Percentiles rank a stretch among this genome's conserved stretches.
Evolutionary conservation across 2,888 invertebrate species (phyloP).

Genomic region (Lycia hirtaria): DNA sequence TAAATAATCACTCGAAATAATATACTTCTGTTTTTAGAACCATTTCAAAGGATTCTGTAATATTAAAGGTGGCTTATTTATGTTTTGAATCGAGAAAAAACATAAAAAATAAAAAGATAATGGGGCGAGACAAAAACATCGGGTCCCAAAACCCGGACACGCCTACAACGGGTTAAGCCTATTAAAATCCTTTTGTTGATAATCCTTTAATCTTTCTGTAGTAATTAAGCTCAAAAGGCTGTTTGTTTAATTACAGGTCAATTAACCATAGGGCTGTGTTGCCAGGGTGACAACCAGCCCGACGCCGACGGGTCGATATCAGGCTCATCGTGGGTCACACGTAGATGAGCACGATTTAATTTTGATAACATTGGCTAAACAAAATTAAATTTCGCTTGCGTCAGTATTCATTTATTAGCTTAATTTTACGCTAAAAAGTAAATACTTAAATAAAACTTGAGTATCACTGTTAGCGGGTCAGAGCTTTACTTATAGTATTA

Average conservation of each 20-base stretch:
- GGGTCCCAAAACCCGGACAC: conserved; percentile 11
- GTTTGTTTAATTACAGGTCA: conserved; percentile 37
- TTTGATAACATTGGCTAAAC: no score
- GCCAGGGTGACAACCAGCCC: not conserved
- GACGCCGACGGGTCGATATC: no score
- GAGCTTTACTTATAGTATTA: no score
- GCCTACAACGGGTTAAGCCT: conserved; percentile 19
- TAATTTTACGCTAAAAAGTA: no score
- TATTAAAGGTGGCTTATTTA: conserved; percentile 1
- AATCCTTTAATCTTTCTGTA: conserved; percentile 34
- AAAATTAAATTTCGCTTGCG: no score
- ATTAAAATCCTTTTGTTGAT: conserved; percentile 29
- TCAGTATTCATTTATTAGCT: no score
- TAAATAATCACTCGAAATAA: not conserved
- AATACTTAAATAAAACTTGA: no score
- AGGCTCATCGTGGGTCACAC: no score
- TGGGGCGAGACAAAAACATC: conserved; percentile 7
- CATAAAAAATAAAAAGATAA: conserved; percentile 16
- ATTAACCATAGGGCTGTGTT: conserved; percentile 22
- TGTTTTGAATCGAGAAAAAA: conserved; percentile 2
- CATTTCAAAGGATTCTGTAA: no score
- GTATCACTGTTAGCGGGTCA: no score
- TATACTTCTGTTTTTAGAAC: not conserved
- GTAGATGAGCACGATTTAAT: no score
- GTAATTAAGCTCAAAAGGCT: conserved; percentile 34